Base-by-base conservation (phyloP, 2,888 invertebrate species). In the Eristalis intricaria region DNA sequence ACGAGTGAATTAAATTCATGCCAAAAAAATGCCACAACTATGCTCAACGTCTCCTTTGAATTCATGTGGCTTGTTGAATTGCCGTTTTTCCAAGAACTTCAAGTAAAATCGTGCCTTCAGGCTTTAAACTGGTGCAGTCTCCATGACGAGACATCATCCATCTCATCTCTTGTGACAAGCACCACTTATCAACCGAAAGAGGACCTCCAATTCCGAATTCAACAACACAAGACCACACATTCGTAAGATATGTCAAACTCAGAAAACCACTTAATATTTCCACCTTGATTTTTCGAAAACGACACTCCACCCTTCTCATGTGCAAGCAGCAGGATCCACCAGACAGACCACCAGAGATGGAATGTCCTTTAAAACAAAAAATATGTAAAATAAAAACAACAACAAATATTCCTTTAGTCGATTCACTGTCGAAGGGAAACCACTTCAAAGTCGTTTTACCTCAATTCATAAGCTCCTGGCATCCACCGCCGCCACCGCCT, bases 401-500 rank as follows among this genome's bases (percentile, higher is more conserved):
- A 29, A 73, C 43, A 68, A n/a, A 15, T 70, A 11, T n/a, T 56
- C 56, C 58, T 61, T 71, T 56, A 22, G 26, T 65, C n/a, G 63
- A 84, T 56, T 75, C 32, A 38, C 35, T 61, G 29, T 56, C 63
- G 68, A 81, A 70, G 43, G 35, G 23, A 78, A 86, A 78, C 85
- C 82, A 86, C 85, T 86, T 86, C 82, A 86, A 78, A 86, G 85
- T 74, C 38, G 74, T 78, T 86, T 86, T 82, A 82, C 82, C 85
- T 86, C 74, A 82, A 86, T 82, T 82, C 60, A 69, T 82, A 82
- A 86, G 85, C 85, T 82, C 50, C 19, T 61, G 50, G 50, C 50
- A 50, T 32, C 19, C 22, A n/a, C 56, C n/a, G 7, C 19, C 56
- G 19, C 22, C 26, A 2, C n/a, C 1, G 26, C 26, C 29, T 29